Evolutionary conservation across 2,888 invertebrate genomes (phyloP).

Genomic region (Drymonia ruficornis): DNA sequence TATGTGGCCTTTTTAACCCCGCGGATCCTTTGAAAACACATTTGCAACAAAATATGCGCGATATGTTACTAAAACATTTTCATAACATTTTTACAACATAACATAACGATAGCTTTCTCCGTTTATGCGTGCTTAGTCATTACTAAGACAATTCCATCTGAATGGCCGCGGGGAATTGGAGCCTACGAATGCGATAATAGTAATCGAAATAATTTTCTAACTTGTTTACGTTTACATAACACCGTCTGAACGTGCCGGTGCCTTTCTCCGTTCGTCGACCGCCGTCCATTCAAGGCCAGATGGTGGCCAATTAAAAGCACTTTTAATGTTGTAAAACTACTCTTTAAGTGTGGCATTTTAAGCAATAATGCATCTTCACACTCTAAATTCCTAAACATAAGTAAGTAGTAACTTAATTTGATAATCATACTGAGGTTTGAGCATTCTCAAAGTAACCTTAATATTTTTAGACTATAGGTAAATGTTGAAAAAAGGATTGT

Average conservation of each 20-base stretch:
- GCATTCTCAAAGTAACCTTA: no score
- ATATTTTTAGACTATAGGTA: no score
- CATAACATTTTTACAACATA: conserved; percentile 5
- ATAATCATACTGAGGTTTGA: no score
- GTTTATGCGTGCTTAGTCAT: conserved; percentile 11
- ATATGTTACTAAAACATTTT: no score
- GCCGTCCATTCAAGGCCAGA: conserved; percentile 57
- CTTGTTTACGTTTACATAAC: conserved; percentile 62
- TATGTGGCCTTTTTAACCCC: no score
- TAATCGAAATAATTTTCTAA: conserved; percentile 45
- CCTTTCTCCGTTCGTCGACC: conserved; percentile 69
- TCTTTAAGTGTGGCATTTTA: conserved; percentile 12
- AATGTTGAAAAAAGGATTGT: no score
- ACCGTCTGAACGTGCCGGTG: conserved; percentile 39
- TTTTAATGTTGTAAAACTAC: conserved; percentile 38
- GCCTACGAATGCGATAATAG: conserved; percentile 32
- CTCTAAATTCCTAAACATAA: not conserved
- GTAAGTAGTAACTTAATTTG: no score
- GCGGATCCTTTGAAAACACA: no score
- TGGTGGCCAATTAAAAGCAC: conserved; percentile 48
- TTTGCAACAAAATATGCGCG: no score
- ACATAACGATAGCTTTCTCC: conserved; percentile 5
- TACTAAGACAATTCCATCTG: conserved; percentile 15
- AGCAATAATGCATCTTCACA: not conserved
- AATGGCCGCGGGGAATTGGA: conserved; percentile 29